Percentiles rank a stretch among this genome's conserved stretches.
These are phyloP conservation scores for Pheucticus melanocephalus DNA, from an alignment of 2,113 vertebrate genomes.

Conservation along the genomic window DNA sequence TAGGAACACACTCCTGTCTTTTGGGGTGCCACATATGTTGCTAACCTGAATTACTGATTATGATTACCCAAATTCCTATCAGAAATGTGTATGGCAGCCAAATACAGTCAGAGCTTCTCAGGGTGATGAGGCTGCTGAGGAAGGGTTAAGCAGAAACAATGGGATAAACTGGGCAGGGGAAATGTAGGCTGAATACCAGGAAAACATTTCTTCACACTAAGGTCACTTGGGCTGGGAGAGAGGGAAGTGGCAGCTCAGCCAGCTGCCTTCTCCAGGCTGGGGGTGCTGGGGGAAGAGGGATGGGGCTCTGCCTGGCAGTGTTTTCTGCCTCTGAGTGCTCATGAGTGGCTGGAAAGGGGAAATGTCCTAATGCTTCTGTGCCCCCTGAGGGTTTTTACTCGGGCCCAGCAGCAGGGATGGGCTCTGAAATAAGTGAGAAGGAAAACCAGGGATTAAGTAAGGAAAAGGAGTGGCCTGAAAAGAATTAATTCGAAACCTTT, in stretches of 20 bases:
- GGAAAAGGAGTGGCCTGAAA: neutral
- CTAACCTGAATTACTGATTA: neutral
- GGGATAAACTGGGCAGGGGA: neutral
- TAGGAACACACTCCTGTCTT: accelerated
- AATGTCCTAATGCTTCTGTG: neutral
- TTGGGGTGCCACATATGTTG: neutral
- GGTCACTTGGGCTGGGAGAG: neutral
- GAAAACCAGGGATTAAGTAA: neutral
- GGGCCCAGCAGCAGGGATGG: neutral
- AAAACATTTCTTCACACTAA: conserved; percentile 23
- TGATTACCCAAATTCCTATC: neutral
- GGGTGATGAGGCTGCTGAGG: neutral
- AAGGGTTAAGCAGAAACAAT: conserved; percentile 29
- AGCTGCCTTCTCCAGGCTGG: neutral
- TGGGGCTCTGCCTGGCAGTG: neutral
- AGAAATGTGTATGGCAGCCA: neutral
- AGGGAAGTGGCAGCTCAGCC: neutral
- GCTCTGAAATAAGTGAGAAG: neutral
- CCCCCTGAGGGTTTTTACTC: neutral
- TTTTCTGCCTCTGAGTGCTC: neutral
- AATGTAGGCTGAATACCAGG: conserved; percentile 28
- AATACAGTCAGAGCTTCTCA: neutral
- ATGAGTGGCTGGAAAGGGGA: neutral
- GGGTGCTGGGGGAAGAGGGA: neutral
- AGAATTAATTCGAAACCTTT: neutral